A percentile compares a stretch with the other conserved stretches of the same genome.
Conservation (phyloP, 2,888 invertebrate genomes). For the Oligia fasciuncula region DNA sequence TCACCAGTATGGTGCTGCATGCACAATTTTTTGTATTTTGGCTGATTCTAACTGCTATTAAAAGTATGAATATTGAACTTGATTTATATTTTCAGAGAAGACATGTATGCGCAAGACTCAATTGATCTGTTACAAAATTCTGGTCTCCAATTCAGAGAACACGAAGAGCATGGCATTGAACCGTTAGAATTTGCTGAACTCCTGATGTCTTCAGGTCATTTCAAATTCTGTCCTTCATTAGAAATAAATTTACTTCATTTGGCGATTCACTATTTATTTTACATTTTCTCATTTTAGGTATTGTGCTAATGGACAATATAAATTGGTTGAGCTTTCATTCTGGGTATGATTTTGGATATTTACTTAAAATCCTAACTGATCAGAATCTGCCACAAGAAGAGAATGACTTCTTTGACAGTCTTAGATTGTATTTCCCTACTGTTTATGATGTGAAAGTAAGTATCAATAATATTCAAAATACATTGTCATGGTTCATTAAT, state of each 20-base stretch:
- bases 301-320: constrained; percentile 98
- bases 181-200: constrained; percentile 99
- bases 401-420: constrained; percentile 98
- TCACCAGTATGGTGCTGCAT: neutral
- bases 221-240: neutral
- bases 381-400: constrained; percentile 98
- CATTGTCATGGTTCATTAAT: neutral
- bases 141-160: constrained; percentile 99
- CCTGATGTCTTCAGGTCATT: constrained; percentile 97
- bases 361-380: constrained; percentile 98
- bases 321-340: constrained; percentile 99
- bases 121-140: constrained; percentile 99
- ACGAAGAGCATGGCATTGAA: constrained; percentile 99
- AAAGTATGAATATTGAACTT: neutral
- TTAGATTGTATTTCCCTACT: constrained; percentile 98
- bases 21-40: neutral
- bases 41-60: neutral
- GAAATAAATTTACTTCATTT: neutral
- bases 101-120: constrained; percentile 99
- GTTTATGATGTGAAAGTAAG: constrained; percentile 99
- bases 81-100: constrained; percentile 92
- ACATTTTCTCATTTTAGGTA: constrained; percentile 87
- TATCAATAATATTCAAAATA: constrained; percentile 29
- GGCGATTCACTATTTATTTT: neutral
- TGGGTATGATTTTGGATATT: constrained; percentile 99